Conservation (phyloP, 2,888 invertebrate genomes). For the Psylliodes chrysocephalus region DNA sequence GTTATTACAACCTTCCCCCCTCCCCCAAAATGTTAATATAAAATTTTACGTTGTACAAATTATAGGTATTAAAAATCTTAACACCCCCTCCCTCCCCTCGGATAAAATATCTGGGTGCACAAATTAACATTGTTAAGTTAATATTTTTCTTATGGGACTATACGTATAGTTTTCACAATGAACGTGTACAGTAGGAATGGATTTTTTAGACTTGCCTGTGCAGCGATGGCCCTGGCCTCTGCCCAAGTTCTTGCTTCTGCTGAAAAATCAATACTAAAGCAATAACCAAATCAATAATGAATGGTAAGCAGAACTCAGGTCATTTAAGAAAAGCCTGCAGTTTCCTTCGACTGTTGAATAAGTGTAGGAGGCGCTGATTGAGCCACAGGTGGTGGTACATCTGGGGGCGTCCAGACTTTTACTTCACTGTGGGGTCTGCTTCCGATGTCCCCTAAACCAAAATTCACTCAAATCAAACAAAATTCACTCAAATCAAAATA, state of each 20-base stretch:
- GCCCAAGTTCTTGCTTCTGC: slow-evolving; percentile 60
- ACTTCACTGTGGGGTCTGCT: slow-evolving; percentile 90
- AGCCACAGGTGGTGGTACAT: slow-evolving; percentile 72
- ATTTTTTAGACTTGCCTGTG: slow-evolving; percentile 54
- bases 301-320: slow-evolving; percentile 62
- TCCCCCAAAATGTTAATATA: no score
- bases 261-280: slow-evolving; percentile 64
- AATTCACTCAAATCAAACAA: slow-evolving; percentile 6
- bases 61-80: no score
- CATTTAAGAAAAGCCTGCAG: slow-evolving; percentile 62
- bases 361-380: slow-evolving; percentile 76
- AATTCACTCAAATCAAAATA: no score
- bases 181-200: no score
- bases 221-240: slow-evolving; percentile 59
- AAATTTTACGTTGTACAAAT: no score
- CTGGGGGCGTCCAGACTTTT: slow-evolving; percentile 78
- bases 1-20: no score
- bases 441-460: slow-evolving; percentile 74
- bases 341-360: slow-evolving; percentile 70
- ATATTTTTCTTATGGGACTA: no score
- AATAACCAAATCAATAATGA: slow-evolving; percentile 62
- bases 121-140: no score
- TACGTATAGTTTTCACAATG: no score
- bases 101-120: no score
- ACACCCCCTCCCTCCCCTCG: no score